Evolutionary conservation across 2,888 invertebrate species (phyloP).

Genomic region (Diarsia dahlii): DNA sequence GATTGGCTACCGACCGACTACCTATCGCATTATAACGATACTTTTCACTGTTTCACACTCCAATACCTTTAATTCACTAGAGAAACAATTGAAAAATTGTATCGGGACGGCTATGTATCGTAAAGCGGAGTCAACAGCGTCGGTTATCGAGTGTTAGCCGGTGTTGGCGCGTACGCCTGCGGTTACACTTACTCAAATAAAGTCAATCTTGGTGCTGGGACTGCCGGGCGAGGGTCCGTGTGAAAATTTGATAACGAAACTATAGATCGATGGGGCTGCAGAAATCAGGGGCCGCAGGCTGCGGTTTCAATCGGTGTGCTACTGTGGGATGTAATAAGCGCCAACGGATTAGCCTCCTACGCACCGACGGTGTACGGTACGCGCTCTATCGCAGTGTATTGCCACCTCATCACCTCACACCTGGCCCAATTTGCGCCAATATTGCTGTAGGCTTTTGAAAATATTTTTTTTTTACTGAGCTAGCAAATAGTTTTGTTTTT

Average conservation of each 20-base stretch:
- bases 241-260: constrained; percentile 91
- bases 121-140: constrained; percentile 75
- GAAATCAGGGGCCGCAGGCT: constrained; percentile 85
- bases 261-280: constrained; percentile 89
- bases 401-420: constrained; percentile 37
- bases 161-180: constrained; percentile 80
- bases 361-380: constrained; percentile 37
- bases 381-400: constrained; percentile 21
- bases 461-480: neutral
- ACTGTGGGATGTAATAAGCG: constrained; percentile 89
- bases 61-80: constrained; percentile 77
- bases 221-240: constrained; percentile 84
- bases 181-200: constrained; percentile 90
- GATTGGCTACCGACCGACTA: constrained; percentile 87
- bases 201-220: constrained; percentile 88
- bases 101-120: constrained; percentile 76
- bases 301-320: constrained; percentile 88
- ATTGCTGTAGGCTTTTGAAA: constrained; percentile 16
- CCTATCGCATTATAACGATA: constrained; percentile 75
- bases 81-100: constrained; percentile 71
- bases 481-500: neutral
- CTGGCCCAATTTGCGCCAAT: constrained; percentile 44
- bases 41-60: constrained; percentile 81
- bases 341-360: constrained; percentile 81
- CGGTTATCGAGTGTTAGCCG: constrained; percentile 69